phyloP scores from a whole-genome alignment of 2,113 vertebrate genomes.

The Bufo bufo region DNA sequence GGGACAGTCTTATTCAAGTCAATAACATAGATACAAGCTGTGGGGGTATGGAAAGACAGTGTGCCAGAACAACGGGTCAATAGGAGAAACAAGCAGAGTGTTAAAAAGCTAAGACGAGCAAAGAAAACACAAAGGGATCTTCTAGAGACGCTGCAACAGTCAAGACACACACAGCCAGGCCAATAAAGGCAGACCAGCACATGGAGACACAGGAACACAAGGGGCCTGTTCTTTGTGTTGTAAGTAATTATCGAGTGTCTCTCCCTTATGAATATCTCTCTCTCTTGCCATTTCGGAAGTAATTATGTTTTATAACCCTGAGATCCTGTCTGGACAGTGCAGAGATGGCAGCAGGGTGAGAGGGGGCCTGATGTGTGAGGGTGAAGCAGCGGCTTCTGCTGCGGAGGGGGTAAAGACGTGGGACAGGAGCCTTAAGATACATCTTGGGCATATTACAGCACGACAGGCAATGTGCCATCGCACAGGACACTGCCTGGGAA shows the following conservation, averaged over 20 bases:
- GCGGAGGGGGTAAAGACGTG: background rate
- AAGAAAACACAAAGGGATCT: background rate
- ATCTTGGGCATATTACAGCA: background rate
- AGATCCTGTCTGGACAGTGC: slow-evolving; percentile 48
- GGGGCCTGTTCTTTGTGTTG: slow-evolving; percentile 40
- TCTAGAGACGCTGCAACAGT: background rate
- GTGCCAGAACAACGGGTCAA: background rate
- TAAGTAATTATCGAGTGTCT: slow-evolving; percentile 49
- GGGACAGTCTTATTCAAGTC: slow-evolving; percentile 34
- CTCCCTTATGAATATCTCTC: slow-evolving; percentile 30
- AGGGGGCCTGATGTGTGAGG: background rate
- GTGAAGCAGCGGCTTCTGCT: slow-evolving; percentile 15
- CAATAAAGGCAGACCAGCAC: slow-evolving; percentile 4
- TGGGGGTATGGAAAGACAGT: slow-evolving; percentile 14
- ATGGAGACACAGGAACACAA: slow-evolving; percentile 32
- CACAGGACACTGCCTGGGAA: background rate
- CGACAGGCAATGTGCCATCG: background rate
- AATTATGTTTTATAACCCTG: slow-evolving; percentile 55
- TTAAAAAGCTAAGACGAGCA: background rate
- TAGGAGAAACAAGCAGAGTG: slow-evolving; percentile 13
- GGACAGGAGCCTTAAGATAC: background rate
- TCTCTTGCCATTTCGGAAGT: slow-evolving; percentile 54
- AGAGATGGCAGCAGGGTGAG: background rate
- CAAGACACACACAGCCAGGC: slow-evolving; percentile 3
- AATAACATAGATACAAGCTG: background rate